phyloP scores from a whole-genome alignment of 2,113 vertebrate genomes.

The Cheirogaleus medius region DNA sequence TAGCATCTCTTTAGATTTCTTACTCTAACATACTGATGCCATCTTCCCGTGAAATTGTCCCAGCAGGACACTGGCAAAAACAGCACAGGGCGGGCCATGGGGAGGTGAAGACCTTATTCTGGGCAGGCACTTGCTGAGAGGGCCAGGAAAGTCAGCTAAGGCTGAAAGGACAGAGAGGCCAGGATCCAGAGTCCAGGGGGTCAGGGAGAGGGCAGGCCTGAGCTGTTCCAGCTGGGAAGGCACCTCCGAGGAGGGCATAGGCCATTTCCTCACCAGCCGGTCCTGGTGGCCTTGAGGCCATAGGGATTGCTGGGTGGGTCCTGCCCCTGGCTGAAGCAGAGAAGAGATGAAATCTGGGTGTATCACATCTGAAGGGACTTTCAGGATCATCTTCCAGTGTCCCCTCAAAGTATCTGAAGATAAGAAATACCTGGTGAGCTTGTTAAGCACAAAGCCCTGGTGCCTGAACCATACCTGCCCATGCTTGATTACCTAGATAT shows the following conservation, averaged over 20 bases:
- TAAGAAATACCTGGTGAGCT: not conserved
- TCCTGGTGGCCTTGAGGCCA: not conserved
- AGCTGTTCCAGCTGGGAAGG: not conserved
- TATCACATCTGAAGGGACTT: not conserved
- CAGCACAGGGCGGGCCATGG: not conserved
- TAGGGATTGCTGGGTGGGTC: not conserved
- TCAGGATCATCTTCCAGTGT: not conserved
- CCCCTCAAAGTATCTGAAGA: not conserved
- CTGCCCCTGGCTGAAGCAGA: not conserved
- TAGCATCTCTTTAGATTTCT: slow-evolving; percentile 61
- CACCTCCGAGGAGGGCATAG: accelerated
- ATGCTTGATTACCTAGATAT: not conserved
- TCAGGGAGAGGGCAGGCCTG: not conserved
- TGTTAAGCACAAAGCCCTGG: not conserved
- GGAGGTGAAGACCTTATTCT: not conserved
- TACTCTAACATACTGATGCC: slow-evolving; percentile 21
- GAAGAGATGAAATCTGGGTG: not conserved
- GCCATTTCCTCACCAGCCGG: not conserved
- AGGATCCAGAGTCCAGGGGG: not conserved
- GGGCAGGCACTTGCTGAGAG: not conserved
- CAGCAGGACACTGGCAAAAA: slow-evolving; percentile 63
- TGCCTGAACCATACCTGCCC: not conserved
- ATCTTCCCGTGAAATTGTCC: slow-evolving; percentile 66
- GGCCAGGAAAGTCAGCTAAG: slow-evolving; percentile 38
- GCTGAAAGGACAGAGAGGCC: not conserved